Evolutionary conservation across 2,888 invertebrate genomes (phyloP), one percentile per base, ranked within the genome.

Genomic region (Lasius platythorax): DNA sequence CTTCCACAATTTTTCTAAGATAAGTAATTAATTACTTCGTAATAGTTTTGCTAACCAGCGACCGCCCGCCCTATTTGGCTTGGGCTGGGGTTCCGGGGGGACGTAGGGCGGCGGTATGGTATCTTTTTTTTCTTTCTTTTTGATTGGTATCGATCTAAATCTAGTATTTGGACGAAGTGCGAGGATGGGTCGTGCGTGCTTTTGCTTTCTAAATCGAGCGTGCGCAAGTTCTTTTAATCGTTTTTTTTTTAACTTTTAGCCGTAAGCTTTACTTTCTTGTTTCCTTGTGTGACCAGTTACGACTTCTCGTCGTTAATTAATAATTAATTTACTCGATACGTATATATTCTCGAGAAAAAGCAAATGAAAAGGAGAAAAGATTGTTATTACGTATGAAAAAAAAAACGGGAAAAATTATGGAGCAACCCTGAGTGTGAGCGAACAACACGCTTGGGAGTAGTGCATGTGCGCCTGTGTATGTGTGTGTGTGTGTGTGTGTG

Each of bases 161-260:
- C 94, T 94, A 94, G 88, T 93, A 93, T 94, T 94, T 93, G 94
- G 93, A 94, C 93, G 93, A 93, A 93, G 93, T 94, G 93, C 94
- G 91, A 94, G 93, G 93, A 94, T 94, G 93, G 93, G 92, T 92
- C 92, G 93, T 93, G 92, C 92, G 92, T 93, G 92, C 91, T 90
- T 90, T 91, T 92, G 90, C 91, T 87, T 90, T 84, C 91, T 92
- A 91, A 91, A 87, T 91, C 87, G 91, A 91, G 91, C 91, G 91
- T 91, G 92, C 91, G 83, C 78, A 87, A 90, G 83, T 86, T 79
- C 88, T 87, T 89, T 87, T 88, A 89, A 87, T 87, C 87, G 12
- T 43, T 70, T 78, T 68, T 78, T 72, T 87, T 88, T 83, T 88
- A 87, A 87, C 88, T 87, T 88, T 91, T 89, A 90, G 87, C 87